Percentiles rank a stretch among this genome's conserved stretches.
These are phyloP conservation scores for Dryobotodes eremita DNA, from an alignment of 2,888 invertebrate species.

Conservation along the genomic window DNA sequence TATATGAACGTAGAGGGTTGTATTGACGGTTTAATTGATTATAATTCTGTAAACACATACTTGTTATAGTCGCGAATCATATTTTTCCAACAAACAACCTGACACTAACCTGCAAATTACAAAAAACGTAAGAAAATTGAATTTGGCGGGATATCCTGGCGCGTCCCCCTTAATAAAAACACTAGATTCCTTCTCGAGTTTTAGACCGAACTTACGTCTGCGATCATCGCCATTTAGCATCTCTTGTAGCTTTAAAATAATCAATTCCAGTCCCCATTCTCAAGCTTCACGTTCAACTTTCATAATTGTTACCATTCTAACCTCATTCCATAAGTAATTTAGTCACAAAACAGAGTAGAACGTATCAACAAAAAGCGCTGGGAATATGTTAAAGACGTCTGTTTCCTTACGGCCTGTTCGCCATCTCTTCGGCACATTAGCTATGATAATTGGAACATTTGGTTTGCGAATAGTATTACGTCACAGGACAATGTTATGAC, in stretches of 20 bases:
- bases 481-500: slow-evolving; percentile 70
- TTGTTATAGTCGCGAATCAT: too few relatives aligned
- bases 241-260: slow-evolving; percentile 3
- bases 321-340: slow-evolving; percentile 57
- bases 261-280: slow-evolving; percentile 2
- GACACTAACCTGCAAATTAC: too few relatives aligned
- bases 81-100: too few relatives aligned
- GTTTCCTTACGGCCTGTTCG: slow-evolving; percentile 72
- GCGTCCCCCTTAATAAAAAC: too few relatives aligned
- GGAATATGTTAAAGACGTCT: slow-evolving; percentile 67
- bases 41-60: too few relatives aligned
- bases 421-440: slow-evolving; percentile 84
- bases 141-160: too few relatives aligned
- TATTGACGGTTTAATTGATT: too few relatives aligned
- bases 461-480: slow-evolving; percentile 85
- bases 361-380: slow-evolving; percentile 66
- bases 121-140: too few relatives aligned
- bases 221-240: background rate
- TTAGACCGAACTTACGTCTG: background rate
- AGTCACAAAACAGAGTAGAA: slow-evolving; percentile 62
- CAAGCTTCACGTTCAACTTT: slow-evolving; percentile 30
- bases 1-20: too few relatives aligned
- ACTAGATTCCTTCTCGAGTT: too few relatives aligned
- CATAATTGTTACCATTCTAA: slow-evolving; percentile 54
- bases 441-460: slow-evolving; percentile 90